Base-by-base conservation (phyloP, 2,888 invertebrate genomes). In the Rhagium mordax region DNA sequence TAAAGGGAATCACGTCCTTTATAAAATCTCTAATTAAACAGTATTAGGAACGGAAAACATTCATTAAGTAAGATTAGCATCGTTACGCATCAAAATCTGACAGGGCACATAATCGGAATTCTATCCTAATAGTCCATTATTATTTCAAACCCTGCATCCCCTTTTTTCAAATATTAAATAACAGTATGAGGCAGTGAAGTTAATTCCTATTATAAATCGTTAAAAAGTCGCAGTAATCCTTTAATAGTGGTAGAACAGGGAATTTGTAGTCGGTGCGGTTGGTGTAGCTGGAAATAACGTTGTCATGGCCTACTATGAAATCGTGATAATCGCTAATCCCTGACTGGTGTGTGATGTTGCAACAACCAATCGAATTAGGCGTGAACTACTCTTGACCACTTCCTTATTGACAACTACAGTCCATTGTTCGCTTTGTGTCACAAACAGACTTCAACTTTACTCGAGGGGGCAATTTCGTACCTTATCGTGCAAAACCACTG, bases 61-160 rank as follows among this genome's bases (percentile, higher is more conserved):
- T 70, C 74, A 74, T 74, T 65, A 74, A 55, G 57, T 33, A 64
- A 62, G 76, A 76, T 76, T 76, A 74, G 70, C 70, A 71, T 76
- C 74, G 59, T 74, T 76, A 76, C 62, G 66, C 53, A 51, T 76
- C 71, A 68, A 69, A 70, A 72, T 76, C 74, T 27, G 59, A 68
- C 72, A 59, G 65, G 61, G 41, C 47, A 21, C 53, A 16, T 18
- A 71, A 71, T 71, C 59, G 61, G 61, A 70, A 62, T 47, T 65
- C 51, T 59, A 53, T 65, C 18, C 73, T 66, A 57, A 70, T 70
- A 66, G 69, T 70, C 7, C 61, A 6, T 41, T 65, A 49, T 53
- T 55, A 65, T 53, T 53, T 16, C 53, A 7, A 33, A 16, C 59
- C 24, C 33, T 29, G 33, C 16, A 27, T 27, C 33, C 51, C 29